phyloP scores from a whole-genome alignment of 64 coral and sea anemone species.

The Porites australiensis region DNA sequence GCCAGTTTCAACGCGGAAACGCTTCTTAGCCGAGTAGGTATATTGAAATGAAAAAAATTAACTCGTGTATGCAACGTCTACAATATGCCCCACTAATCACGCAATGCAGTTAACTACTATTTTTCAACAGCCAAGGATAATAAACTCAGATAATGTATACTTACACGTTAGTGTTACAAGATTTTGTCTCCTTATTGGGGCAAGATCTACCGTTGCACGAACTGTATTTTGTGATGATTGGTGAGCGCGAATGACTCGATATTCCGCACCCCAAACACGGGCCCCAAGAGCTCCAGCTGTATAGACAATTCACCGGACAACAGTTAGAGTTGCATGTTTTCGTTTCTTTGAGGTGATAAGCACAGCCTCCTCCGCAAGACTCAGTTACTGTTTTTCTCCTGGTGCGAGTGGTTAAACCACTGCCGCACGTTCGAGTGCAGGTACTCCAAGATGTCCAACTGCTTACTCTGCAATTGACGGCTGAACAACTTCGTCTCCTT shows the following conservation, averaged over 20 bases:
- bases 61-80: too few species aligned
- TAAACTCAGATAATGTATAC: neutral
- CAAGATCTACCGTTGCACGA: conserved; percentile 61
- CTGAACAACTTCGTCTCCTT: conserved; percentile 12
- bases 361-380: conserved; percentile 60
- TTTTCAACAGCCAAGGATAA: neutral
- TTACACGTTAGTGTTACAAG: conserved; percentile 72
- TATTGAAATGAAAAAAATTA: too few species aligned
- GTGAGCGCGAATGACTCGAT: conserved; percentile 39
- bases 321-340: conserved; percentile 34
- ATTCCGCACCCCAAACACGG: conserved; percentile 59
- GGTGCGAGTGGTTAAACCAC: conserved; percentile 10
- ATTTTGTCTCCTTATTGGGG: conserved; percentile 38
- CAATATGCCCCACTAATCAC: neutral
- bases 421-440: conserved; percentile 44
- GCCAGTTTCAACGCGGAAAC: too few species aligned
- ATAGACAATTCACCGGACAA: conserved; percentile 69
- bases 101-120: neutral
- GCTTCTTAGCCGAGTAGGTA: too few species aligned
- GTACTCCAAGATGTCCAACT: conserved; percentile 52
- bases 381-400: conserved; percentile 2
- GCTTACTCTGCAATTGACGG: conserved; percentile 49
- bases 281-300: conserved; percentile 60
- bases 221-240: neutral
- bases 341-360: neutral